phyloP scores from a whole-genome alignment of 2,113 vertebrate species.

The Scolopax mira region DNA sequence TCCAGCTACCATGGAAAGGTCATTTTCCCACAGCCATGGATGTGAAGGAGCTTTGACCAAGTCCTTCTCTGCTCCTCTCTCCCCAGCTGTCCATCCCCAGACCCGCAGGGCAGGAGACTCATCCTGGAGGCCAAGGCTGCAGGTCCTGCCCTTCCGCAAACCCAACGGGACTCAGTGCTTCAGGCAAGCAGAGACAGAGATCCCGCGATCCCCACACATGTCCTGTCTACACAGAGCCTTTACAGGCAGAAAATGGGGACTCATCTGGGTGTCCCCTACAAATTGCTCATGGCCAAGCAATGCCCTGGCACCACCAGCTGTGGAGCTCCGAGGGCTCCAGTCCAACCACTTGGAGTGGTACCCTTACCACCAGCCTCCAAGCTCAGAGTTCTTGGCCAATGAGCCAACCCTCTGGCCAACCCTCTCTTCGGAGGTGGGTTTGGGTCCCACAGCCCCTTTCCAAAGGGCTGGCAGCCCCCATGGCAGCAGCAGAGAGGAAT shows the following conservation, averaged over 20 bases:
- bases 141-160: neutral
- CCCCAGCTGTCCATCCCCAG: neutral
- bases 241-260: accelerated
- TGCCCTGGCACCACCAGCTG: accelerated
- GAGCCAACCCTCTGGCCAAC: neutral
- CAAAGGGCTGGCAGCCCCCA: neutral
- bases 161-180: neutral
- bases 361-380: neutral
- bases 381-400: neutral
- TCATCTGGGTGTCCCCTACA: neutral
- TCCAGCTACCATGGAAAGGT: neutral
- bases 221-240: neutral
- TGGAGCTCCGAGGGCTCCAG: neutral
- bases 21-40: accelerated
- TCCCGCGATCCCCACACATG: accelerated
- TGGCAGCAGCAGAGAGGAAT: neutral
- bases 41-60: neutral
- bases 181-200: neutral
- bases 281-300: neutral
- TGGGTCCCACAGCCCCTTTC: neutral
- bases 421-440: neutral
- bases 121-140: neutral
- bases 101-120: neutral
- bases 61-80: accelerated
- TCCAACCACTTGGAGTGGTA: neutral